phyloP scores from a whole-genome alignment of 2,113 vertebrate species.

The Neotoma lepida region DNA sequence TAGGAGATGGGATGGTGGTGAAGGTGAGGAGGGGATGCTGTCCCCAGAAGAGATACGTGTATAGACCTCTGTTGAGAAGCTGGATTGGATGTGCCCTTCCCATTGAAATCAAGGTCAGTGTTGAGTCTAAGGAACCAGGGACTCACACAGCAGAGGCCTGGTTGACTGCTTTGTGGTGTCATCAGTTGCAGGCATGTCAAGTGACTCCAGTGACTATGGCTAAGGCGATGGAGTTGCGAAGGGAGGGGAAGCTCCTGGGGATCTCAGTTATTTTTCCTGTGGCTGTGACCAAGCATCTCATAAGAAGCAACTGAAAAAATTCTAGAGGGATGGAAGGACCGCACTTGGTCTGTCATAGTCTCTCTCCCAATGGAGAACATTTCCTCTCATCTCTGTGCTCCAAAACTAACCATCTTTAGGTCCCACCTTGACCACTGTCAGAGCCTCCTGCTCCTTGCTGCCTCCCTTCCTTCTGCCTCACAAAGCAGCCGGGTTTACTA shows the following conservation, averaged over 20 bases:
- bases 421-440: too few species aligned
- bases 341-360: neutral
- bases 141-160: neutral
- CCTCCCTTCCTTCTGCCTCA: neutral
- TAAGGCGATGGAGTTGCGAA: too few species aligned
- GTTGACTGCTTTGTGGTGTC: neutral
- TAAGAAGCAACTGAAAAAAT: neutral
- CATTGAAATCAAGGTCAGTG: neutral
- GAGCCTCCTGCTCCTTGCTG: neutral
- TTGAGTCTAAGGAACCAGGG: neutral
- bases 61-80: neutral
- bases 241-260: too few species aligned
- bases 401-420: neutral
- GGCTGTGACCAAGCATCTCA: neutral
- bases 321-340: neutral
- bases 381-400: neutral
- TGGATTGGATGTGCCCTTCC: neutral
- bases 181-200: too few species aligned
- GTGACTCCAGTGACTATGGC: too few species aligned
- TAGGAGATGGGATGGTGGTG: too few species aligned
- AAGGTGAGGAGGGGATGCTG: neutral
- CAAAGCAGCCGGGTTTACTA: neutral
- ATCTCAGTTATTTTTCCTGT: neutral
- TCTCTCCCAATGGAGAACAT: neutral
- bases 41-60: neutral